Evolutionary conservation across 2,888 invertebrate genomes (phyloP).

Genomic region (Hypercompe scribonia): DNA sequence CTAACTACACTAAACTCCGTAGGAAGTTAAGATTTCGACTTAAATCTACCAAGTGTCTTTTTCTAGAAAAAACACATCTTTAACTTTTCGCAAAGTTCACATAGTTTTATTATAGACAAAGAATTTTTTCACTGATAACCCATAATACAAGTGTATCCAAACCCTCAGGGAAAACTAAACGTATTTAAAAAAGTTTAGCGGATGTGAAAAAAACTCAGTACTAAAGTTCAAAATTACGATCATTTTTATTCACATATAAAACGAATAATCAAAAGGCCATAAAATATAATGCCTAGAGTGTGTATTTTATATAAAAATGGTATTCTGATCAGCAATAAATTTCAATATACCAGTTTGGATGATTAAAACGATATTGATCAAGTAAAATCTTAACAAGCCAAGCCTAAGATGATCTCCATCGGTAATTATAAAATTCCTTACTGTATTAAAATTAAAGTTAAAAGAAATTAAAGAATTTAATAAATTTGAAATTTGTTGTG

Average conservation of each 20-base stretch:
- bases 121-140: no score
- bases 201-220: background rate
- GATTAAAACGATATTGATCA: constrained; percentile 45
- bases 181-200: background rate
- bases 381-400: constrained; percentile 45
- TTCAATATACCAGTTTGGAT: constrained; percentile 43
- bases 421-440: constrained; percentile 48
- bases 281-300: constrained; percentile 18
- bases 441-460: constrained; percentile 35
- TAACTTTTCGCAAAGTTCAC: no score
- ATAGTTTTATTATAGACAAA: no score
- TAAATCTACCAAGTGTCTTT: background rate
- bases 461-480: constrained; percentile 25
- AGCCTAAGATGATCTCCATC: constrained; percentile 29
- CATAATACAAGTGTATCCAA: background rate
- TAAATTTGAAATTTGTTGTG: constrained; percentile 25
- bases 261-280: constrained; percentile 16
- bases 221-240: background rate
- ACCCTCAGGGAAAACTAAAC: background rate
- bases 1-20: background rate
- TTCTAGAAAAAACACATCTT: background rate
- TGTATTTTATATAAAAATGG: constrained; percentile 35
- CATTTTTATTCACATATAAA: constrained; percentile 4
- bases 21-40: background rate
- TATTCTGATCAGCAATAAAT: constrained; percentile 35